Evolutionary conservation across 2,888 invertebrate species (phyloP).

Genomic region (Cloeon dipterum): DNA sequence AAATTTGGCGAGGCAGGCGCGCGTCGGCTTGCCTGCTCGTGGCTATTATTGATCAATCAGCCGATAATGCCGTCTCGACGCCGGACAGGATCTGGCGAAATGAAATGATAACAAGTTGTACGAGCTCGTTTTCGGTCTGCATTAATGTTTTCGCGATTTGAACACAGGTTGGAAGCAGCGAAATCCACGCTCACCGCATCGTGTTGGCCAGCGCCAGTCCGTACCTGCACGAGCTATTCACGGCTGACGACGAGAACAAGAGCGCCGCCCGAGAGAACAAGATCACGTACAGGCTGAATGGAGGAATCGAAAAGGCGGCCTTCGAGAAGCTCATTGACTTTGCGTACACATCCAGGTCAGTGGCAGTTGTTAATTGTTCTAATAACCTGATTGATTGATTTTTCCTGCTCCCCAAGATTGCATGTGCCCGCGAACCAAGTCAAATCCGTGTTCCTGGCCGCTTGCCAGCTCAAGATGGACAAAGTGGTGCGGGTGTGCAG

Average conservation of each 20-base stretch:
- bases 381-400: too few relatives aligned
- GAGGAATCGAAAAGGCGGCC: slow-evolving; percentile 37
- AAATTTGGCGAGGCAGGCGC: too few relatives aligned
- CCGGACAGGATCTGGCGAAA: too few relatives aligned
- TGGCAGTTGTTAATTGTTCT: not conserved
- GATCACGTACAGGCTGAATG: slow-evolving; percentile 35
- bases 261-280: slow-evolving; percentile 19
- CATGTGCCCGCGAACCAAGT: slow-evolving; percentile 29
- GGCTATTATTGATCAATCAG: too few relatives aligned
- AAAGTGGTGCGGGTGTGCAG: slow-evolving; percentile 47
- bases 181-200: slow-evolving; percentile 54
- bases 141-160: too few relatives aligned
- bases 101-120: too few relatives aligned
- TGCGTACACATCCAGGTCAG: slow-evolving; percentile 51
- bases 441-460: slow-evolving; percentile 57
- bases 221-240: slow-evolving; percentile 50
- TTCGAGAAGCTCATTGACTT: slow-evolving; percentile 56
- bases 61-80: too few relatives aligned
- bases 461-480: slow-evolving; percentile 52
- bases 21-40: too few relatives aligned
- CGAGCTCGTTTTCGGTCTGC: too few relatives aligned
- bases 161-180: slow-evolving; percentile 35
- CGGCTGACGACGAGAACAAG: slow-evolving; percentile 26
- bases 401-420: slow-evolving; percentile 19
- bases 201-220: slow-evolving; percentile 58